Percentiles rank a stretch among this genome's conserved stretches.
Conservation (phyloP, 2,888 invertebrate species). For the Noctua fimbriata region DNA sequence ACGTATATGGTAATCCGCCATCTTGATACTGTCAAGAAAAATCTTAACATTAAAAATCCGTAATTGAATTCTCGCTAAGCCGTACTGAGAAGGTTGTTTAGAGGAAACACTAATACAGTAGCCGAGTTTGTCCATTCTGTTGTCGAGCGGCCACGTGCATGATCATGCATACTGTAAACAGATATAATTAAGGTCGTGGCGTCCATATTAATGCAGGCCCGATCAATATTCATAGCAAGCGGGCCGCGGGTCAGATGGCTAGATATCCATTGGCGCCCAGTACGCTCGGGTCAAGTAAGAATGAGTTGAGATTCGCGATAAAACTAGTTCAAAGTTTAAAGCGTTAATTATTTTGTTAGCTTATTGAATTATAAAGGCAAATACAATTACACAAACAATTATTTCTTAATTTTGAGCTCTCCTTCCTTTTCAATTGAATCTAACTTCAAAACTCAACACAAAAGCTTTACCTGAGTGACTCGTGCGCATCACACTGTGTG, state of each 20-base stretch:
- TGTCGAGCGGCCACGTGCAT: conserved; percentile 71
- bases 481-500: conserved; percentile 69
- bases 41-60: conserved; percentile 32
- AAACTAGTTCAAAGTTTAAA: conserved; percentile 62
- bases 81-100: conserved; percentile 54
- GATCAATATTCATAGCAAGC: conserved; percentile 81
- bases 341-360: conserved; percentile 63
- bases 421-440: background rate
- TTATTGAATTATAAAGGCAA: conserved; percentile 46
- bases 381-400: no score
- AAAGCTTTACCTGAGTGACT: conserved; percentile 54
- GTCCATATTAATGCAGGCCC: conserved; percentile 78
- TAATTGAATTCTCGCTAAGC: conserved; percentile 35
- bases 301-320: conserved; percentile 69
- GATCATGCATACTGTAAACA: conserved; percentile 80
- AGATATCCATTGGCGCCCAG: conserved; percentile 73
- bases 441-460: conserved; percentile 20
- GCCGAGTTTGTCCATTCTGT: conserved; percentile 58
- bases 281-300: conserved; percentile 65
- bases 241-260: conserved; percentile 77
- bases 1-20: conserved; percentile 7
- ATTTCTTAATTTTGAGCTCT: background rate
- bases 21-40: conserved; percentile 29
- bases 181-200: conserved; percentile 83
- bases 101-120: conserved; percentile 62